Percentiles rank a stretch among this genome's conserved stretches.
These are phyloP conservation scores for Mystacornis crossleyi DNA, from an alignment of 2,113 vertebrate genomes.

Conservation along the genomic window DNA sequence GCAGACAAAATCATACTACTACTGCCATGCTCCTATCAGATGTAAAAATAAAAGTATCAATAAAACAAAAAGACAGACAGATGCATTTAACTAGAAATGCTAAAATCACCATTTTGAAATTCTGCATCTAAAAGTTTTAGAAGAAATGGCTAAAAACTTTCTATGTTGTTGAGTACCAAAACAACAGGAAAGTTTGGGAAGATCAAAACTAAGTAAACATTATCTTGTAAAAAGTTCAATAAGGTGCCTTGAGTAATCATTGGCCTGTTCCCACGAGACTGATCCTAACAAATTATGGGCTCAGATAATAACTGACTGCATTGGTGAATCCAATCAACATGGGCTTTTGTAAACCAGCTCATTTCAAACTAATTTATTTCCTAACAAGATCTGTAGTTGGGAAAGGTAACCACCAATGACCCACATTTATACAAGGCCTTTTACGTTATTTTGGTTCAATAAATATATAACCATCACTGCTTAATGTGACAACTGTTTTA, in stretches of 20 bases:
- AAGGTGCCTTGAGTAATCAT: neutral
- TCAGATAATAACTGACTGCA: slow-evolving; percentile 3
- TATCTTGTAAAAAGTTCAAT: neutral
- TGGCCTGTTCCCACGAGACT: neutral
- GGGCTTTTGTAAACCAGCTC: neutral
- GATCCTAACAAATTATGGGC: neutral
- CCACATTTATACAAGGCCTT: neutral
- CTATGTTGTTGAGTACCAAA: neutral
- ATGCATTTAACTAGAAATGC: neutral
- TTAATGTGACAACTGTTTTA: neutral
- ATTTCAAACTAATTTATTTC: slow-evolving; percentile 31
- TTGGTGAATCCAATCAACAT: neutral
- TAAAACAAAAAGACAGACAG: neutral
- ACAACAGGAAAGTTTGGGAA: neutral
- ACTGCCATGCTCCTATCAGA: neutral
- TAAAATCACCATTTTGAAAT: neutral
- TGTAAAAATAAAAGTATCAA: neutral
- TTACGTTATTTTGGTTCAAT: neutral
- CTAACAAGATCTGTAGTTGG: neutral
- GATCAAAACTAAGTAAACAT: neutral
- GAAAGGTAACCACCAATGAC: neutral
- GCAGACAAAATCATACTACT: neutral
- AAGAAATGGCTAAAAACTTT: neutral
- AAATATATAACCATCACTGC: neutral
- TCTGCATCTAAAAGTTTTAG: neutral